These are phyloP conservation scores for Rhinogobius similis DNA, from an alignment of 2,113 vertebrate genomes.

Conservation along the genomic window DNA sequence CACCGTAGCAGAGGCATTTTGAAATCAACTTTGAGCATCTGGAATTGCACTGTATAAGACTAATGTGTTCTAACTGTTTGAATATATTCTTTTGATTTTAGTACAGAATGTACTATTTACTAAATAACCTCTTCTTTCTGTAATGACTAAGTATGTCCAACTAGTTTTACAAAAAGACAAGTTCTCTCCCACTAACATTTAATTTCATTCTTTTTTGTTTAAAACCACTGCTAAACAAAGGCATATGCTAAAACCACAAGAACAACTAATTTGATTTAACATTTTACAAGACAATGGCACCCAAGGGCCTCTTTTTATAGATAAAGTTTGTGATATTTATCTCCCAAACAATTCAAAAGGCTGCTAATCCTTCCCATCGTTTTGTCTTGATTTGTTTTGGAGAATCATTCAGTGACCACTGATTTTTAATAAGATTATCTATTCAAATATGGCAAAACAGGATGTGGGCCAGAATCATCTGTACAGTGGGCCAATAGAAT, in stretches of 20 bases:
- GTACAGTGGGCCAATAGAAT: conserved; percentile 5
- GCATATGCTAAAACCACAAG: conserved; percentile 9
- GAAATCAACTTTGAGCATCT: no score
- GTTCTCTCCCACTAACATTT: neutral
- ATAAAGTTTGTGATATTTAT: neutral
- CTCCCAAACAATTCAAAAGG: neutral
- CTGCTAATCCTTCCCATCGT: conserved; percentile 2
- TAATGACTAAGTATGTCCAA: neutral
- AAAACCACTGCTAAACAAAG: neutral
- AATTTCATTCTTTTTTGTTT: conserved; percentile 9
- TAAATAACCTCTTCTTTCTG: neutral
- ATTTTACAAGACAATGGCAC: neutral
- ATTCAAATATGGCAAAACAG: conserved; percentile 5
- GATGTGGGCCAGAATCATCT: neutral
- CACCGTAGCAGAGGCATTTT: no score
- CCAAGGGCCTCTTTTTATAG: neutral
- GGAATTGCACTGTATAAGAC: neutral
- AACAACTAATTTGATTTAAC: conserved; percentile 9
- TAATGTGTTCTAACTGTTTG: neutral
- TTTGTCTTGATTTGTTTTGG: conserved; percentile 12
- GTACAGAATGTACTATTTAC: neutral
- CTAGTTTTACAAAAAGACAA: neutral
- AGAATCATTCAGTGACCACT: neutral
- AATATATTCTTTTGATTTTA: neutral
- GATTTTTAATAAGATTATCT: conserved; percentile 1